Base-by-base conservation (phyloP, 53 echinoderm and acorn worm species). In the Crossaster papposus region DNA sequence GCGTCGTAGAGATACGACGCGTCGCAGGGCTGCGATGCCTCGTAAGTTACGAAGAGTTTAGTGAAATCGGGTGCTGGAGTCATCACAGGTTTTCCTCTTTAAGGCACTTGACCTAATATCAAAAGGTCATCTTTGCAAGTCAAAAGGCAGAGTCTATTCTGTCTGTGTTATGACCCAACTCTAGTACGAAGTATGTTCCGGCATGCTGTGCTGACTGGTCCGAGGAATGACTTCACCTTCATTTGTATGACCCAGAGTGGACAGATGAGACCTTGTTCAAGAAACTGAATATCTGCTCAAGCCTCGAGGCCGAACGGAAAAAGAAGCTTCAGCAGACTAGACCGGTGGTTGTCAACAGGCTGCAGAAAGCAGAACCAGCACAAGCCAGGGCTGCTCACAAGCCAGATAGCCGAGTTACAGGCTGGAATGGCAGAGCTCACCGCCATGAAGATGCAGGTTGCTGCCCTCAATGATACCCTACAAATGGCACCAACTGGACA, bases 71-170 rank as follows among this genome's bases (percentile, higher is more conserved):
- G n/a, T n/a, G n/a, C n/a, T 72, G 29, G 91, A 91, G 34, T 51
- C 50, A 2, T 35, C 88, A 6, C 79, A 88, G 51, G 91, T 88
- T 24, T 88, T 91, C 78, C 72, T 83, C 2, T 24, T 91, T 0
- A 5, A 91, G 68, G 77, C 72, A 2, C 78, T 88, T 52, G 71
- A 90, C 71, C 28, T 93, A 7, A 54, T 83, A 17, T 91, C n/a
- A 91, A 33, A 93, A 93, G 28, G 91, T 94, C 1, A 52, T 82
- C 0, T 90, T 92, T 73, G 90, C 80, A 13, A 90, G 90, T 18
- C 58, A 92, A 62, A 90, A 84, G 64, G 86, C 65, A 22, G 31
- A 82, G 37, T 50, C 77, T 2, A n/a, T n/a, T n/a, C n/a, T n/a
- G 63, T 0, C 55, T 93, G 14, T 70, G 75, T 12, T 90, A 90